Conservation (phyloP, 2,888 invertebrate genomes). For the Meganola albula region DNA sequence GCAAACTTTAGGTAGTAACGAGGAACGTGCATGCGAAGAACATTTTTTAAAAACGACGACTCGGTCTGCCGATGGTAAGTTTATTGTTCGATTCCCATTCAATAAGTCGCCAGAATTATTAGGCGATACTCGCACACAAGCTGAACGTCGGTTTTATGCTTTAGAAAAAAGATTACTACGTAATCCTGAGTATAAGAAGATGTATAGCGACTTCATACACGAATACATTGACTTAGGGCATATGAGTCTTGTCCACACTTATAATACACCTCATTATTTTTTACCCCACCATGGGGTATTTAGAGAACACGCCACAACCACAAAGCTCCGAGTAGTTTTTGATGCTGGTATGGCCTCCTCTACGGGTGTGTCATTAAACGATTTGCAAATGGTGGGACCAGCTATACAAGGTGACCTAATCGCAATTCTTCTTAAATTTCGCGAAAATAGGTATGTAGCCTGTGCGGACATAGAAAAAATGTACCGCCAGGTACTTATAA, state of each 20-base stretch:
- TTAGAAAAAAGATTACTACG: conserved; percentile 11
- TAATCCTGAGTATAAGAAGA: conserved; percentile 3
- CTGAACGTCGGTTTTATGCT: conserved; percentile 8
- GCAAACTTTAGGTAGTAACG: conserved; percentile 3
- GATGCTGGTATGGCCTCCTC: conserved; percentile 3
- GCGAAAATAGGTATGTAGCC: conserved; percentile 6
- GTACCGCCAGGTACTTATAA: not conserved
- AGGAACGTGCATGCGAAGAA: conserved; percentile 4
- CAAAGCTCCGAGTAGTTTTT: conserved; percentile 9
- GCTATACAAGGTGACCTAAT: conserved; percentile 7
- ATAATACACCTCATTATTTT: conserved; percentile 3
- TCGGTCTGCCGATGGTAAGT: conserved; percentile 6
- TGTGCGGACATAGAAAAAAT: conserved; percentile 6
- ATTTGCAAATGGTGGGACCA: conserved; percentile 9
- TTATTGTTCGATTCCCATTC: conserved; percentile 14
- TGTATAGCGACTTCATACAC: conserved; percentile 8
- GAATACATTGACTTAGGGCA: conserved; percentile 10
- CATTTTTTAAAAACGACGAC: conserved; percentile 1
- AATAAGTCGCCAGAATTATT: conserved; percentile 8
- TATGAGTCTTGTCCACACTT: conserved; percentile 3
- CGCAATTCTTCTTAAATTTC: conserved; percentile 8
- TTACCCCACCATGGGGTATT: conserved; percentile 11
- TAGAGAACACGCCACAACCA: conserved; percentile 6
- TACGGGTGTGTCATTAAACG: conserved; percentile 7
- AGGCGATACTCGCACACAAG: conserved; percentile 9